Conservation (phyloP, 2,113 vertebrate genomes). For the Proteles cristata region DNA sequence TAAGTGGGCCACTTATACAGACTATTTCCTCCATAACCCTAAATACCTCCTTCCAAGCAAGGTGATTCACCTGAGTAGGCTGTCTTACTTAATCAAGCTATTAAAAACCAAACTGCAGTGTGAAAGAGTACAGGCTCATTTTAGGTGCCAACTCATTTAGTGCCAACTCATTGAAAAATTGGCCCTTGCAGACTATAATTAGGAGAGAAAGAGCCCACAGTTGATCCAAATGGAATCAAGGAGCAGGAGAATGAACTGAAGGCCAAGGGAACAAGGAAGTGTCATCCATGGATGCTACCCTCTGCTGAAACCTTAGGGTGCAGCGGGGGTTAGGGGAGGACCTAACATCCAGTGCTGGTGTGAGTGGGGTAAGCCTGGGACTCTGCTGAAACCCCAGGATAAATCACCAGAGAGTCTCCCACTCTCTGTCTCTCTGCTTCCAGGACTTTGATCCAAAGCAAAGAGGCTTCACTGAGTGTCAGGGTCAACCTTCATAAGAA, state of each 20-base stretch:
- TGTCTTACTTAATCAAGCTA: slow-evolving; percentile 52
- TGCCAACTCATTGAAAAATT: slow-evolving; percentile 64
- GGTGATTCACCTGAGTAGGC: slow-evolving; percentile 15
- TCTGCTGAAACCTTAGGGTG: not conserved
- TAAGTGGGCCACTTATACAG: not conserved
- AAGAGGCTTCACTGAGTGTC: not conserved
- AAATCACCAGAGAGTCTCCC: not conserved
- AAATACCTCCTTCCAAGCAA: slow-evolving; percentile 12
- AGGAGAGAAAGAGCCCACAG: not conserved
- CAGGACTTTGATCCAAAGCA: not conserved
- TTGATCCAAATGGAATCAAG: slow-evolving; percentile 25
- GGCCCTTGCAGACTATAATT: slow-evolving; percentile 56
- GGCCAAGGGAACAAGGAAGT: not conserved
- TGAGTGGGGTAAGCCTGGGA: not conserved
- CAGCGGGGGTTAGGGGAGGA: not conserved
- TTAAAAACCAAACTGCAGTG: slow-evolving; percentile 54
- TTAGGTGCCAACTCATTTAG: slow-evolving; percentile 57
- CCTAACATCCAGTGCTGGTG: not conserved
- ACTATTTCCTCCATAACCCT: not conserved
- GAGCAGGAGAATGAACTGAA: not conserved
- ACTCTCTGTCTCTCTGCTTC: too few relatives aligned
- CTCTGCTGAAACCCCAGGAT: not conserved
- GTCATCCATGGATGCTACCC: accelerated
- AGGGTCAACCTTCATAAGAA: not conserved
- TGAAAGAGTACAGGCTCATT: slow-evolving; percentile 21